Conservation (phyloP, 2,113 vertebrate species). For the Tursiops truncatus region DNA sequence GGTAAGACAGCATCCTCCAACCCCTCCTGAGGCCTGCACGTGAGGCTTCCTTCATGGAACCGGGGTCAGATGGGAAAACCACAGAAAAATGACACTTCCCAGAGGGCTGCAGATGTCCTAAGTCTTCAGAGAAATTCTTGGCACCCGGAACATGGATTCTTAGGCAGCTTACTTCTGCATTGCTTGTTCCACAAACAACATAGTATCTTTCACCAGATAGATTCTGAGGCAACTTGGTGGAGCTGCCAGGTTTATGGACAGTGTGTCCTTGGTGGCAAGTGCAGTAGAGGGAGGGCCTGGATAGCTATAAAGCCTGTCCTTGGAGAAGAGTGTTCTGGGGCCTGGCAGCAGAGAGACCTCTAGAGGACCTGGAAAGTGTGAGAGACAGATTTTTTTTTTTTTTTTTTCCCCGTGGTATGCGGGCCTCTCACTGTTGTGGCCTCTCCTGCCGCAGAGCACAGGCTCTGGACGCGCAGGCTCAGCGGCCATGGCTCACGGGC, state of each 20-base stretch:
- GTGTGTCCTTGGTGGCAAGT: not conserved
- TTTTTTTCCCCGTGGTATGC: no score
- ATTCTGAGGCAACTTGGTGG: not conserved
- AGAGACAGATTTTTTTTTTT: not conserved
- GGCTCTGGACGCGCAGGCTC: no score
- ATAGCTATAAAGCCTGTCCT: not conserved
- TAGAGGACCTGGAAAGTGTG: not conserved
- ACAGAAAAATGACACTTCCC: not conserved
- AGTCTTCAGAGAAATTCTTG: not conserved
- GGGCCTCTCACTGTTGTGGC: no score
- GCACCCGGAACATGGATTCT: not conserved
- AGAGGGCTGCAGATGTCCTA: not conserved
- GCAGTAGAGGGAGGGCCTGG: accelerated
- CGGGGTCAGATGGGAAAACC: not conserved
- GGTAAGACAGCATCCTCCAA: not conserved
- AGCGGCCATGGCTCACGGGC: no score
- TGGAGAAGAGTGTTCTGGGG: not conserved
- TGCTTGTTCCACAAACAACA: not conserved
- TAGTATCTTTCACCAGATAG: not conserved
- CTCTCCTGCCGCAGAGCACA: no score
- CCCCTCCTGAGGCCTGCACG: not conserved
- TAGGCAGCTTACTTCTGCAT: not conserved
- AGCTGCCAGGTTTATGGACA: not conserved
- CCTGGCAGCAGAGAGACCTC: not conserved
- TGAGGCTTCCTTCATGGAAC: not conserved